A percentile compares a stretch with the other conserved stretches of the same genome.
Conservation (phyloP, 2,113 vertebrate species). For the Catharus fuscescens region DNA sequence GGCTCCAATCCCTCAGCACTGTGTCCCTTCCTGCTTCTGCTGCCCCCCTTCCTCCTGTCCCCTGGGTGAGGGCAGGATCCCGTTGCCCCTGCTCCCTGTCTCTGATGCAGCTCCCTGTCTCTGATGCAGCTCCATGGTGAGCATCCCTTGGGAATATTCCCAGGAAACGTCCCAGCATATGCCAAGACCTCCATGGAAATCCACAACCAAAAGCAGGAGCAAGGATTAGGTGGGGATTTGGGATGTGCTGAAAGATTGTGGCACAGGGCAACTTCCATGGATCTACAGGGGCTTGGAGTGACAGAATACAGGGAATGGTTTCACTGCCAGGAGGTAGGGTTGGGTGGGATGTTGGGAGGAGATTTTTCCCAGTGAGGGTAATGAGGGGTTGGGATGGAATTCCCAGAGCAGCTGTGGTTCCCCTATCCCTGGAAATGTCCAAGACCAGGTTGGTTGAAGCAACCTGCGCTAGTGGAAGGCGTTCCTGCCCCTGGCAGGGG, state of each 20-base stretch:
- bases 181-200: neutral
- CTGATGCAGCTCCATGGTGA: neutral
- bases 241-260: too few species aligned
- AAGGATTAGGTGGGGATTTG: rapidly evolving
- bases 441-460: neutral
- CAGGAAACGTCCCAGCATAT: rapidly evolving
- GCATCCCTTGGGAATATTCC: neutral
- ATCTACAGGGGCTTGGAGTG: neutral
- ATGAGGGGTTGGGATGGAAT: neutral
- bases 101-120: neutral
- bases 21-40: neutral
- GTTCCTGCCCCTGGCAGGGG: neutral
- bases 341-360: neutral
- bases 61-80: rapidly evolving
- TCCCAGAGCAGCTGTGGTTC: neutral
- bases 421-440: neutral
- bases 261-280: neutral
- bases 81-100: neutral
- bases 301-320: neutral
- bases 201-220: rapidly evolving
- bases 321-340: neutral
- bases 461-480: rapidly evolving
- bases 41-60: neutral
- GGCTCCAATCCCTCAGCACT: neutral
- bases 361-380: neutral